Conservation (phyloP, 2,113 vertebrate species). For the Lamprologus sp. region DNA sequence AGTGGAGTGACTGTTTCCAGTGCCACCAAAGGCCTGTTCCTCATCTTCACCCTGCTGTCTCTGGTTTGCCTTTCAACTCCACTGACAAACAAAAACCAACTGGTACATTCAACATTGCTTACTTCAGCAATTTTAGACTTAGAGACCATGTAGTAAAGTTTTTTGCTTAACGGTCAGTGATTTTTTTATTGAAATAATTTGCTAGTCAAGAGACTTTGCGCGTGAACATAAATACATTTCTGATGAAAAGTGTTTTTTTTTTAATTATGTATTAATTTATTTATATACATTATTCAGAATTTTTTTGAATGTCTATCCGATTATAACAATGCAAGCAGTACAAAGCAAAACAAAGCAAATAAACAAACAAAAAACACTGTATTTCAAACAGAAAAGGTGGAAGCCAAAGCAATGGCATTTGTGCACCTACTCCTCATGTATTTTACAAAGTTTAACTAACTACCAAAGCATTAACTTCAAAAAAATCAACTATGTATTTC, state of each 20-base stretch:
- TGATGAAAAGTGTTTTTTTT: accelerated
- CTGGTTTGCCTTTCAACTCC: neutral
- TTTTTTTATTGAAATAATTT: neutral
- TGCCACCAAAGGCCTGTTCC: neutral
- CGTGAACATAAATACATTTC: accelerated
- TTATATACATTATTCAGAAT: neutral
- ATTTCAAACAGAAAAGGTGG: neutral
- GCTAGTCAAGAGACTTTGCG: accelerated
- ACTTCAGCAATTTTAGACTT: neutral
- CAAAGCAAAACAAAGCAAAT: neutral
- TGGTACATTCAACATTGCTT: neutral
- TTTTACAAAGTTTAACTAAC: neutral
- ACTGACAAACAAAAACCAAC: neutral
- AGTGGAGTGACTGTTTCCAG: neutral
- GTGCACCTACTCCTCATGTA: neutral
- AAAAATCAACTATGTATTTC: neutral
- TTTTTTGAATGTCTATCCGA: accelerated
- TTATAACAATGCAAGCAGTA: neutral
- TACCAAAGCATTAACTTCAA: neutral
- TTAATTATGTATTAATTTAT: accelerated
- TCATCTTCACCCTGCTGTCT: neutral
- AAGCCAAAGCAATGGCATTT: neutral
- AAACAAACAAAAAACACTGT: neutral
- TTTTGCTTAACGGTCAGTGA: neutral
- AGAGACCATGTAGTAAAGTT: neutral